A percentile compares a stretch with the other conserved stretches of the same genome.
phyloP scores from a whole-genome alignment of 2,113 vertebrate genomes.

The Platichthys stellatus region DNA sequence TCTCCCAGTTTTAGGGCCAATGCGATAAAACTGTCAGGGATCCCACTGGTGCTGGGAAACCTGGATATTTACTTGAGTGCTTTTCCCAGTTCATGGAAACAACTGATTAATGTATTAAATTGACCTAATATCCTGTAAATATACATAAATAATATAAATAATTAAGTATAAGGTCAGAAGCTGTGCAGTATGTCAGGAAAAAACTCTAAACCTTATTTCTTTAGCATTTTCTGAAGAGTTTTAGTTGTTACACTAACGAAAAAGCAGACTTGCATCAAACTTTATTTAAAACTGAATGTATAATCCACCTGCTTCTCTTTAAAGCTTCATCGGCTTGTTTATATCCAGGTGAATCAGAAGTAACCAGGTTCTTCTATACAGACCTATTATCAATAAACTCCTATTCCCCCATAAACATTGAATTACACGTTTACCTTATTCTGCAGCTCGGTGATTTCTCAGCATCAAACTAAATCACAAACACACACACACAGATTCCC shows the following conservation, averaged over 20 bases:
- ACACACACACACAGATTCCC: slow-evolving; percentile 1
- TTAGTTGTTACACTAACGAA: not conserved
- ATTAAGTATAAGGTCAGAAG: no score
- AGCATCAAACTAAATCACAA: slow-evolving; percentile 23
- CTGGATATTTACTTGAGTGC: no score
- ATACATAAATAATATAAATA: no score
- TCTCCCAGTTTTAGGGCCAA: no score
- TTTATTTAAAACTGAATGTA: not conserved
- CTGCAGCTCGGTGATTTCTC: slow-evolving; percentile 6
- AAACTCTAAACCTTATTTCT: no score
- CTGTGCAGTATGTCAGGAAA: no score
- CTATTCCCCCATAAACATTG: slow-evolving; percentile 26
- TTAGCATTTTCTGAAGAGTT: not conserved
- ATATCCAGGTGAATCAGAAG: slow-evolving; percentile 10
- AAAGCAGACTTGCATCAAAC: not conserved
- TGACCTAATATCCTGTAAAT: no score
- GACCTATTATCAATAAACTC: not conserved
- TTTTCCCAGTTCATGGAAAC: no score
- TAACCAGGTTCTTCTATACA: not conserved
- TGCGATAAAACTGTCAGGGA: not conserved
- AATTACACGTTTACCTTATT: slow-evolving; percentile 38
- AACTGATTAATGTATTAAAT: no score
- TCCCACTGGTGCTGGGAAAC: no score
- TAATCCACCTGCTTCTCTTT: not conserved
- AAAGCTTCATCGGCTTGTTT: not conserved